These are phyloP conservation scores for Ctenodactylus gundi DNA, from an alignment of 2,113 vertebrate species.

Conservation along the genomic window DNA sequence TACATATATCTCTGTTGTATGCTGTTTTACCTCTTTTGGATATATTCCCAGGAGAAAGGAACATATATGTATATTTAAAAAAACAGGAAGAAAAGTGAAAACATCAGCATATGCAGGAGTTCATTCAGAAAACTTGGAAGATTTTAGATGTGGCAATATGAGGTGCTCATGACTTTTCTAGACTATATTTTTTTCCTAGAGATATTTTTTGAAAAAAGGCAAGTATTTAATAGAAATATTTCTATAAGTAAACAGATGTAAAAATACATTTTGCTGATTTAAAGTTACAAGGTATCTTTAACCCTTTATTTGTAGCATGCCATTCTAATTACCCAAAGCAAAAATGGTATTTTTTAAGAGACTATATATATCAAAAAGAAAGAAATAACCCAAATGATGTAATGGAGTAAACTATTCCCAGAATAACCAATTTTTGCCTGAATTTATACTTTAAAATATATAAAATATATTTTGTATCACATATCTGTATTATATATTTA, in stretches of 20 bases:
- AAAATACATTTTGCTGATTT: neutral
- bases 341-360: neutral
- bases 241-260: constrained; percentile 19
- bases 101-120: neutral
- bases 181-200: neutral
- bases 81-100: neutral
- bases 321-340: neutral
- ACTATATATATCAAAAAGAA: neutral
- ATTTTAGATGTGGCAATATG: constrained; percentile 14
- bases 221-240: neutral
- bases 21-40: too few relatives aligned
- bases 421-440: neutral
- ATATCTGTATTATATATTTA: too few relatives aligned
- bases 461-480: too few relatives aligned
- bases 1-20: too few relatives aligned
- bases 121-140: neutral
- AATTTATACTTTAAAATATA: neutral
- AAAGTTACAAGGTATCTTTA: neutral
- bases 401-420: neutral
- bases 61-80: neutral
- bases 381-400: neutral
- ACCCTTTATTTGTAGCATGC: neutral
- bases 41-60: too few relatives aligned
- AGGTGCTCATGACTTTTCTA: neutral
- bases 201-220: neutral